These are phyloP conservation scores for Sinella curviseta DNA, from an alignment of 1,140 invertebrate genomes.

Conservation along the genomic window DNA sequence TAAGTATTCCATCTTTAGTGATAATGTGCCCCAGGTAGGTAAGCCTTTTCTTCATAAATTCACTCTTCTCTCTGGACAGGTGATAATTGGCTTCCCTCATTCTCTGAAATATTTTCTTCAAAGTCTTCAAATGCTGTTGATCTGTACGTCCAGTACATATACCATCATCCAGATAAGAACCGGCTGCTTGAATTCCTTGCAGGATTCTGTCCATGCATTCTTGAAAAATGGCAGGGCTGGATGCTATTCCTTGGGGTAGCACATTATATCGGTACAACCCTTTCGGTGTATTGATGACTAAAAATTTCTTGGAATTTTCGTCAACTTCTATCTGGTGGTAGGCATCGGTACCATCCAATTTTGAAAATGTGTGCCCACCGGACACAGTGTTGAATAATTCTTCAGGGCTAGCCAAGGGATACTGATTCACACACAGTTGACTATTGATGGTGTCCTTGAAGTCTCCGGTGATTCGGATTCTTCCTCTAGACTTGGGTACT, in stretches of 20 bases:
- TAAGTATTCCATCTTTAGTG: slow-evolving; percentile 52
- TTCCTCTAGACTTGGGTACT: slow-evolving; percentile 53
- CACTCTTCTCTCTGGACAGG: slow-evolving; percentile 7
- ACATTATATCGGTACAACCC: slow-evolving; percentile 10
- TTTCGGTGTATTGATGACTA: neutral
- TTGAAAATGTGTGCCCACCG: neutral
- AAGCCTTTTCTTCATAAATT: neutral
- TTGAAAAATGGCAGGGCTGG: neutral
- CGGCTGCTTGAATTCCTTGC: neutral
- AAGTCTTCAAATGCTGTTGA: neutral
- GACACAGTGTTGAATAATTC: slow-evolving; percentile 2
- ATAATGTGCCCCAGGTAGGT: slow-evolving; percentile 55
- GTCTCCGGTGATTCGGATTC: slow-evolving; percentile 9
- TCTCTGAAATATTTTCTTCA: neutral
- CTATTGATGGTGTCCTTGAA: neutral
- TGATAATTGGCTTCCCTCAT: neutral
- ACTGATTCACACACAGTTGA: neutral
- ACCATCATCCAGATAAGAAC: neutral
- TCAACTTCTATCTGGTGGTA: slow-evolving; percentile 5
- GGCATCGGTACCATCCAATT: neutral
- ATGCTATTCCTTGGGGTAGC: slow-evolving; percentile 1
- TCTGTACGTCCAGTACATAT: neutral
- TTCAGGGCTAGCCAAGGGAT: neutral
- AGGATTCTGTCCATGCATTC: neutral
- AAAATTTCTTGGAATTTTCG: neutral